These are phyloP conservation scores for Perognathus longimembris DNA, from an alignment of 2,113 vertebrate species.

Conservation along the genomic window DNA sequence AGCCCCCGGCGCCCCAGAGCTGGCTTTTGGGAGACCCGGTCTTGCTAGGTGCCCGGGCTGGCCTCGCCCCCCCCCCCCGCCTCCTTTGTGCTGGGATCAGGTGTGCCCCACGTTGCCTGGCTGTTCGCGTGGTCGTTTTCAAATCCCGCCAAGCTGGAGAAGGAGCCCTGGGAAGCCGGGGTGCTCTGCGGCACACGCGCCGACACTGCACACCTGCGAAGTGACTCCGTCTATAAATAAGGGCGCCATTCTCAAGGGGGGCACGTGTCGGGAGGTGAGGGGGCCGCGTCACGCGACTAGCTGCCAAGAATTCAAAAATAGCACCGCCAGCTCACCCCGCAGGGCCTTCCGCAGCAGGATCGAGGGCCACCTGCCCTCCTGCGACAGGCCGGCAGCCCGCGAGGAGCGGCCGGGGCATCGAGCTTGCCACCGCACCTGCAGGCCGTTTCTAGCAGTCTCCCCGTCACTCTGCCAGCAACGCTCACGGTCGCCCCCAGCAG, in stretches of 20 bases:
- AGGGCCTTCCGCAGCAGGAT: background rate
- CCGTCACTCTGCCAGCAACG: too few species aligned
- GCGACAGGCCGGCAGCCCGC: too few species aligned
- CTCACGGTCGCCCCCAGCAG: background rate
- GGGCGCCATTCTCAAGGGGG: background rate
- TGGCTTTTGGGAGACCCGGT: too few species aligned
- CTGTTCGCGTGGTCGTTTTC: too few species aligned
- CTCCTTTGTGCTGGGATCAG: too few species aligned
- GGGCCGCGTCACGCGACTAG: background rate
- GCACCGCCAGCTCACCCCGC: background rate
- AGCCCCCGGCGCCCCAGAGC: too few species aligned
- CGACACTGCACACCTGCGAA: background rate
- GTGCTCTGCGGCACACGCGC: background rate
- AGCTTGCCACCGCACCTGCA: too few species aligned
- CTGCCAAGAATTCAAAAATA: background rate
- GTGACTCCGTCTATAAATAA: constrained; percentile 22
- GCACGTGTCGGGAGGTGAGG: background rate
- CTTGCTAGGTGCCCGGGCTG: background rate
- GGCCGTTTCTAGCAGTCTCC: background rate
- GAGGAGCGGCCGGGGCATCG: too few species aligned
- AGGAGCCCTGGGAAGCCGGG: background rate
- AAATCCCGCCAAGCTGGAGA: background rate
- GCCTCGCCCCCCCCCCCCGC: too few species aligned
- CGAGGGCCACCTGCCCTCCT: background rate
- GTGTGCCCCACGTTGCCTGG: too few species aligned